Percentiles rank a stretch among this genome's conserved stretches.
phyloP scores from a whole-genome alignment of 1,140 invertebrate species.

The Eubasilissa regina region DNA sequence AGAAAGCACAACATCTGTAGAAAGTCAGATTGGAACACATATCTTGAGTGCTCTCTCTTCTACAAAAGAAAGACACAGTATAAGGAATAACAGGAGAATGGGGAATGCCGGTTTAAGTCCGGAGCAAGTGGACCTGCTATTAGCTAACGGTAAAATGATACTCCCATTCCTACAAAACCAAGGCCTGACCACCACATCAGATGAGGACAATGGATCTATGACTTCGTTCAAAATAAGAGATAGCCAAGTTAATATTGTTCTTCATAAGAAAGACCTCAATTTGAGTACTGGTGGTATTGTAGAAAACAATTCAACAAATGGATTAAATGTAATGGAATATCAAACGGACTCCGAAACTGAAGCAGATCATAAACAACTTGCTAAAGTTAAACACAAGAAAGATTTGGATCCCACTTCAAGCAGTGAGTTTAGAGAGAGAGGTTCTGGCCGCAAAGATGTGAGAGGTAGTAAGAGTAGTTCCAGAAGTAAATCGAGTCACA shows the following conservation, averaged over 20 bases:
- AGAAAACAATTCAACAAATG: slow-evolving; percentile 44
- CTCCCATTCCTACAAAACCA: slow-evolving; percentile 70
- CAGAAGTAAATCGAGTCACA: slow-evolving; percentile 61
- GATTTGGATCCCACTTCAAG: slow-evolving; percentile 43
- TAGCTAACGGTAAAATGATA: slow-evolving; percentile 72
- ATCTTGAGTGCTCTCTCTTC: slow-evolving; percentile 62
- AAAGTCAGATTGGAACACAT: slow-evolving; percentile 78
- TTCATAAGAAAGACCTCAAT: slow-evolving; percentile 66
- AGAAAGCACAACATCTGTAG: slow-evolving; percentile 84
- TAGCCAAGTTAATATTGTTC: slow-evolving; percentile 73
- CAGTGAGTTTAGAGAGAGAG: slow-evolving; percentile 47
- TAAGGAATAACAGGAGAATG: slow-evolving; percentile 72
- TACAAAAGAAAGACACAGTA: slow-evolving; percentile 52
- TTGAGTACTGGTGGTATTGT: slow-evolving; percentile 60
- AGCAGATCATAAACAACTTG: slow-evolving; percentile 36
- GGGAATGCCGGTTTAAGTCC: slow-evolving; percentile 73
- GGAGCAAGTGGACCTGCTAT: slow-evolving; percentile 69
- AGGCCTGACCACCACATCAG: slow-evolving; percentile 69
- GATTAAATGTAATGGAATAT: slow-evolving; percentile 47
- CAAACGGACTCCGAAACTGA: slow-evolving; percentile 55
- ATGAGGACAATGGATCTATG: slow-evolving; percentile 72
- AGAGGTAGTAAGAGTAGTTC: slow-evolving; percentile 58
- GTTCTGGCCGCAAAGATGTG: slow-evolving; percentile 50
- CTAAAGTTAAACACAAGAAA: slow-evolving; percentile 41
- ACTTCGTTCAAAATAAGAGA: slow-evolving; percentile 71